Evolutionary conservation across 53 echinoderm and acorn worm species (phyloP), one percentile per base, ranked within the genome.

Genomic region (Stichopus horrens): DNA sequence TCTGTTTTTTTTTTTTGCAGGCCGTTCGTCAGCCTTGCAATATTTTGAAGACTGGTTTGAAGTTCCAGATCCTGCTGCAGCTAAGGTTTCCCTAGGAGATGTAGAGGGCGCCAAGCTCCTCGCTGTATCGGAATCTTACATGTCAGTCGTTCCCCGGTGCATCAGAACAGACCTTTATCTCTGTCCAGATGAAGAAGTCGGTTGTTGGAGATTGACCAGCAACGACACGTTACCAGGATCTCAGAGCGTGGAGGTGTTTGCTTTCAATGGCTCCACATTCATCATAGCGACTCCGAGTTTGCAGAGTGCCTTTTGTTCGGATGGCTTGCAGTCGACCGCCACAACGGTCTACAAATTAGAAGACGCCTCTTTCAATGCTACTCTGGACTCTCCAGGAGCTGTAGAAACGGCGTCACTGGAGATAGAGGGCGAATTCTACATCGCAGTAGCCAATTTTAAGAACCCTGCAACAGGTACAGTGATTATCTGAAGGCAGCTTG

Each of bases 31-130:
- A 10, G 5, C 65, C 18, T 67, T 85, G 11, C 85, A 63, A 23
- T 68, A 66, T 59, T 66, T 85, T 7, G 85, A 85, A 85, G 85
- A 85, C 37, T 85, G 85, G 85, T 23, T 18, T 11, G 67, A 67
- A 67, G 51, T 85, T 18, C 2, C 23, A 5, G 52, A 85, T 53
- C 85, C 66, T 52, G 85, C 85, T 8, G 85, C 52, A 11, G 63
- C 85, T 6, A 67, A 37, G 11, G 59, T 65, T 4, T 58, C 57
- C 14, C 11, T 37, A 16, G 23, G 14, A 65, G 9, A 67, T 20
- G 3, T 85, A 11, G 68, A 85, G 67, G 85, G 85, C 18, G 85
- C 23, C 14, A 63, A 52, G 21, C 66, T 85, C 4, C 65, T 85
- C 23, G 52, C 68, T 4, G 65, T 85, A 18, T 85, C 85, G 9